Evolutionary conservation across 2,113 vertebrate genomes (phyloP).

Genomic region (Jaculus jaculus): DNA sequence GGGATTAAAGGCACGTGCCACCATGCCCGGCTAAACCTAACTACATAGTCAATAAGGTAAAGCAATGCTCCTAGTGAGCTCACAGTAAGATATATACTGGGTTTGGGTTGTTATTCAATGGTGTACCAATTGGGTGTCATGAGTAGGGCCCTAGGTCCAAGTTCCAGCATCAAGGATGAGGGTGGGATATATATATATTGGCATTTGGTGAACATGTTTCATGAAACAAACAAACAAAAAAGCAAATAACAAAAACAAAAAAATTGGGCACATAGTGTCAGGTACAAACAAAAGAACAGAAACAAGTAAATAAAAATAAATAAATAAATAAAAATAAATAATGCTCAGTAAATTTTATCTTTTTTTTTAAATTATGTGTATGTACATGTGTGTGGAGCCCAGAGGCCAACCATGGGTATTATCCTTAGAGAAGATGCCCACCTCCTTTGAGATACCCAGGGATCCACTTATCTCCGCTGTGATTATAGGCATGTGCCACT

Average conservation of each 20-base stretch:
- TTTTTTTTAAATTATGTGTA: too few relatives aligned
- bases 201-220: background rate
- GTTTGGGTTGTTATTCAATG: background rate
- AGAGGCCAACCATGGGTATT: too few relatives aligned
- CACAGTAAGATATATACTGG: background rate
- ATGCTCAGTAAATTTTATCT: too few relatives aligned
- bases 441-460: too few relatives aligned
- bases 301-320: background rate
- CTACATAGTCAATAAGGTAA: background rate
- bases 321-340: background rate
- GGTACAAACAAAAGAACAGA: background rate
- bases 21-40: too few relatives aligned
- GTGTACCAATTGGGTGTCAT: background rate
- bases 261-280: background rate
- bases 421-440: too few relatives aligned
- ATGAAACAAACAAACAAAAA: background rate
- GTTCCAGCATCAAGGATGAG: background rate
- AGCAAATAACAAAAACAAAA: background rate
- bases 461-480: too few relatives aligned
- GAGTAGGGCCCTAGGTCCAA: too few relatives aligned
- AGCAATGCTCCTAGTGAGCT: background rate
- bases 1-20: too few relatives aligned
- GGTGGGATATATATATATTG: background rate
- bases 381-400: too few relatives aligned
- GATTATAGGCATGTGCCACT: too few relatives aligned